A percentile compares a stretch with the other conserved stretches of the same genome.
Conservation (phyloP, 1,140 invertebrate genomes). For the Drosophila ficusphila region DNA sequence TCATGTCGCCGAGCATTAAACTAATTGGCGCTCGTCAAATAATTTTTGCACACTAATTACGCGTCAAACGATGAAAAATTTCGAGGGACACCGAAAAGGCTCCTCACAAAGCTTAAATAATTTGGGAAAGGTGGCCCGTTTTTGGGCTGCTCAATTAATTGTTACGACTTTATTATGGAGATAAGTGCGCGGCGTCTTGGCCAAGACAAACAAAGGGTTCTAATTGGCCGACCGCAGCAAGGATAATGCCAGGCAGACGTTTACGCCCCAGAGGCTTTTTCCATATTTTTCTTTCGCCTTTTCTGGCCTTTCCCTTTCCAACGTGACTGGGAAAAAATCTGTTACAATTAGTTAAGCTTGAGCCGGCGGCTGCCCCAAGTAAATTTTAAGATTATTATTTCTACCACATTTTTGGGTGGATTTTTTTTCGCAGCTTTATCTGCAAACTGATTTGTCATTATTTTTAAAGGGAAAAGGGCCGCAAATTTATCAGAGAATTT, state of each 20-base stretch:
- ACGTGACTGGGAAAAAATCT: conserved; percentile 77
- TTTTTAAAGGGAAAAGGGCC: conserved; percentile 61
- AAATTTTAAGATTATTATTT: conserved; percentile 55
- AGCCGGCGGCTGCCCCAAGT: conserved; percentile 50
- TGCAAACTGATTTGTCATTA: conserved; percentile 84
- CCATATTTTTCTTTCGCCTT: conserved; percentile 36
- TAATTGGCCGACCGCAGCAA: conserved; percentile 75
- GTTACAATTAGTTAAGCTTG: conserved; percentile 81
- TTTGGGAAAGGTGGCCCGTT: conserved; percentile 8
- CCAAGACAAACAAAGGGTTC: conserved; percentile 76
- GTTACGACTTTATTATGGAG: conserved; percentile 84
- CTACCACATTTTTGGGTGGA: conserved; percentile 22
- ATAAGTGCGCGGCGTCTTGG: conserved; percentile 69
- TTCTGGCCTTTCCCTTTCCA: conserved; percentile 19
- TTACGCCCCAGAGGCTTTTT: conserved; percentile 62
- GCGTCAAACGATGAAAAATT: conserved; percentile 65
- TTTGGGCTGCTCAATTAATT: conserved; percentile 82
- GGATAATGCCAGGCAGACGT: conserved; percentile 72
- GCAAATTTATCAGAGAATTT: conserved; percentile 47
- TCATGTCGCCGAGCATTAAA: conserved; percentile 68
- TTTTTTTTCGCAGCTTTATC: conserved; percentile 57
- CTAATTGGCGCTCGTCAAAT: conserved; percentile 80
- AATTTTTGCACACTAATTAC: conserved; percentile 76
- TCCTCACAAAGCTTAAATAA: conserved; percentile 3
- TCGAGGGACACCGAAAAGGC: conserved; percentile 2